Evolutionary conservation across 2,113 vertebrate genomes (phyloP), one percentile per base, ranked within the genome.

Genomic region (Ammospiza nelsoni): DNA sequence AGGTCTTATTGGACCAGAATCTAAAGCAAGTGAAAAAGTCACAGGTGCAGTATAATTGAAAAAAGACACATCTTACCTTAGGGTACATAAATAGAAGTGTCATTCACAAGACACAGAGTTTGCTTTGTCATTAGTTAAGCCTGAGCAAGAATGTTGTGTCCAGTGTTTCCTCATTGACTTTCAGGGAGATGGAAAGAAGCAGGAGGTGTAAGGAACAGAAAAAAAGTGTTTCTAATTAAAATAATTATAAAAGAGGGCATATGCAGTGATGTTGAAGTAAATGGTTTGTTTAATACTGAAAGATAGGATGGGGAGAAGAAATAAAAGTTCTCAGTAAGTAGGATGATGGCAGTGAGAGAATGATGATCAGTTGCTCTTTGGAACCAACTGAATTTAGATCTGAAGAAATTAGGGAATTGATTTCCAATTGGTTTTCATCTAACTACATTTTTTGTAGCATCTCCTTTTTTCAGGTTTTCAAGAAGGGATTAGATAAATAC

Each of bases 221-320:
- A 72, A 55, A 63, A 93, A 79, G 51, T 73, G 31, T 89, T 91
- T 90, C 57, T 82, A 43, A 67, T 89, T 81, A 84, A 89, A 91
- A 68, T 79, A 91, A 89, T 82, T 75, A 69, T 41, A 75, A 63
- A 84, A 72, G 28, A 31, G 17, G 20, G 19, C 0, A 0, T 77
- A 68, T 52, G 6, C 0, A 0, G 12, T 28, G 15, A 23, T 1
- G 2, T 29, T 78, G 69, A 84, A 94, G n/a, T 85, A 72, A 78
- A 55, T 65, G 20, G 2, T 87, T 92, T 90, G 75, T 84, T 94
- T 68, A 78, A 39, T 24, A 49, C 24, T 68, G 80, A 84, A 76
- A 90, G 84, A 65, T 25, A 61, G 8, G 20, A 23, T 91, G 25
- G 18, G 44, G 31, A 78, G 35, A 81, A 39, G 55, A 57, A 14